A percentile compares a stretch with the other conserved stretches of the same genome.
Evolutionary conservation across 2,797 vertebrate genomes (phyloP).

Genomic region (Pampus argenteus): DNA sequence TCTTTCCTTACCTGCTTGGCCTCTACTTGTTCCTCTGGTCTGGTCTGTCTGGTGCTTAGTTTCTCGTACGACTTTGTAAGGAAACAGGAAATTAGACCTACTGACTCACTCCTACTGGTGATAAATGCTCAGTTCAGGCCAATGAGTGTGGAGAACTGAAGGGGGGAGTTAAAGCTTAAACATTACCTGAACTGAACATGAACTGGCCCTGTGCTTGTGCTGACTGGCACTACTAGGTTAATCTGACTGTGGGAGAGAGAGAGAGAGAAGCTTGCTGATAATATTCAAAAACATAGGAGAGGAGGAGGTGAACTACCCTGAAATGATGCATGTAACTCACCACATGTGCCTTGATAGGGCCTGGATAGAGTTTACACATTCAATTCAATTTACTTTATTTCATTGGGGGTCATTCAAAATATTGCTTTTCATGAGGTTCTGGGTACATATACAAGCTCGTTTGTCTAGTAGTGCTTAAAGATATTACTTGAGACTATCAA

Average conservation of each 20-base stretch:
- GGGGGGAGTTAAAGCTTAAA: conserved; percentile 73
- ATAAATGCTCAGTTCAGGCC: conserved; percentile 36
- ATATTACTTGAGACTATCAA: conserved; percentile 34
- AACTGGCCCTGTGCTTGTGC: conserved; percentile 48
- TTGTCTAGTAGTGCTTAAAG: conserved; percentile 11
- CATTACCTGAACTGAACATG: conserved; percentile 79
- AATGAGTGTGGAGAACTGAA: conserved; percentile 49
- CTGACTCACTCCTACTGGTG: conserved; percentile 59
- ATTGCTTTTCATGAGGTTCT: background rate
- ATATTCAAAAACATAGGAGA: conserved; percentile 32
- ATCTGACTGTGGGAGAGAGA: conserved; percentile 50
- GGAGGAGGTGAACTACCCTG: conserved; percentile 30
- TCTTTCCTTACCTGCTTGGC: conserved; percentile 43
- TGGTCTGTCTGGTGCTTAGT: conserved; percentile 13
- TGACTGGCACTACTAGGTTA: conserved; percentile 60
- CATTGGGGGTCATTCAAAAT: background rate
- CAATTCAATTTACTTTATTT: background rate
- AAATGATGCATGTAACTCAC: conserved; percentile 14
- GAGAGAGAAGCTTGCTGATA: conserved; percentile 23
- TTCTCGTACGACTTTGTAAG: conserved; percentile 12
- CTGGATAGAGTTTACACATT: background rate
- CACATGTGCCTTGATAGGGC: conserved; percentile 18
- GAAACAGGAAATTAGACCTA: conserved; percentile 32
- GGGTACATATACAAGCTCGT: background rate
- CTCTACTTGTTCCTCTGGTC: conserved; percentile 2